phyloP scores from a whole-genome alignment of 2,113 vertebrate genomes.

The Percina caprodes region DNA sequence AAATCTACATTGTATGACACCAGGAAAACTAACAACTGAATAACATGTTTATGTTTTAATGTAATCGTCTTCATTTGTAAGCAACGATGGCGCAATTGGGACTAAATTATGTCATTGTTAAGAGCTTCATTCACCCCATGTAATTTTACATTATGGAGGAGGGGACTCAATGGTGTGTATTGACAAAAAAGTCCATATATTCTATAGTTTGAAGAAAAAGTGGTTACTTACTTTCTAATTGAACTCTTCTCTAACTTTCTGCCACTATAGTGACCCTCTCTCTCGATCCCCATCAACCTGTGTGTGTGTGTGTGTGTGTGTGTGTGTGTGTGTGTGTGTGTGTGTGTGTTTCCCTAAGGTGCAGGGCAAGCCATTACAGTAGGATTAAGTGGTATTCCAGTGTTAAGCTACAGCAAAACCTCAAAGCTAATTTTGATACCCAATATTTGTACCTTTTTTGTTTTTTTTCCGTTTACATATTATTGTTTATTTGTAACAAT shows the following conservation, averaged over 20 bases:
- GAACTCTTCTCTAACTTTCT: slow-evolving; percentile 19
- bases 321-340: neutral
- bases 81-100: neutral
- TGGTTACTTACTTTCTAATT: slow-evolving; percentile 31
- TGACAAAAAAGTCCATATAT: slow-evolving; percentile 11
- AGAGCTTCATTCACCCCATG: slow-evolving; percentile 12
- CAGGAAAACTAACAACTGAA: neutral
- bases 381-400: slow-evolving; percentile 54
- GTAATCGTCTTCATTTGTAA: neutral
- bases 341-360: slow-evolving; percentile 20
- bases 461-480: neutral
- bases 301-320: neutral
- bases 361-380: slow-evolving; percentile 49
- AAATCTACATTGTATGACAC: neutral
- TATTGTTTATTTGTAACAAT: slow-evolving; percentile 35
- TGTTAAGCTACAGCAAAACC: slow-evolving; percentile 70
- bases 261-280: slow-evolving; percentile 55
- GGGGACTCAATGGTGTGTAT: slow-evolving; percentile 29
- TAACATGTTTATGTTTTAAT: neutral
- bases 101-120: neutral
- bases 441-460: slow-evolving; percentile 19
- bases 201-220: neutral
- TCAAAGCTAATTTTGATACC: slow-evolving; percentile 48
- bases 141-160: slow-evolving; percentile 32
- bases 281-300: slow-evolving; percentile 34